Evolutionary conservation across 2,888 invertebrate genomes (phyloP).

Genomic region (Caenorhabditis virilis): DNA sequence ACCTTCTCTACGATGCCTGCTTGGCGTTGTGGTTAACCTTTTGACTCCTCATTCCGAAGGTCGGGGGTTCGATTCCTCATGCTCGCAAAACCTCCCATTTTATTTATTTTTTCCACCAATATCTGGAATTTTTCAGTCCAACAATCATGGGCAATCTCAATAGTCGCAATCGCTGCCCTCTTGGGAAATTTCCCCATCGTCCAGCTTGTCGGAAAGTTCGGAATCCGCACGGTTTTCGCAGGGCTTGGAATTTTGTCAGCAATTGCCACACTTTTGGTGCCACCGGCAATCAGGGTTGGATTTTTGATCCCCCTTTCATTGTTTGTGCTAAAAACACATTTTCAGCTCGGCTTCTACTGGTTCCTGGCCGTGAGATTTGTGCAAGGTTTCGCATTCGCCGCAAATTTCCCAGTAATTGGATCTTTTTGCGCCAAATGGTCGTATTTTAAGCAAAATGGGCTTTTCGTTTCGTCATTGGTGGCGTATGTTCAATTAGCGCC

Average conservation of each 20-base stretch:
- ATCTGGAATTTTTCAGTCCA: constrained; percentile 52
- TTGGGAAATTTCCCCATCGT: constrained; percentile 64
- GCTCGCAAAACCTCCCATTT: too few species aligned
- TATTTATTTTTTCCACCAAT: too few species aligned
- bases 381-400: constrained; percentile 66
- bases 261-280: constrained; percentile 57
- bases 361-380: constrained; percentile 57
- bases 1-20: too few species aligned
- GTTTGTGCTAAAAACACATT: neutral
- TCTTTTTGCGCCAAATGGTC: constrained; percentile 67
- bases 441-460: constrained; percentile 67
- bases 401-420: constrained; percentile 67
- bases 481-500: constrained; percentile 66
- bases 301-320: neutral
- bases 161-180: constrained; percentile 63
- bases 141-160: constrained; percentile 56
- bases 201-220: constrained; percentile 58
- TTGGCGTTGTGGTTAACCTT: too few species aligned
- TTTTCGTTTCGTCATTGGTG: constrained; percentile 66
- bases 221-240: constrained; percentile 65
- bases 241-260: constrained; percentile 61
- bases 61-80: too few species aligned
- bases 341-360: constrained; percentile 61
- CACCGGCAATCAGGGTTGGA: constrained; percentile 54
- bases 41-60: too few species aligned